Percentiles rank a stretch among this genome's conserved stretches.
Evolutionary conservation across 2,113 vertebrate genomes (phyloP).

Genomic region (Cinclus cinclus): DNA sequence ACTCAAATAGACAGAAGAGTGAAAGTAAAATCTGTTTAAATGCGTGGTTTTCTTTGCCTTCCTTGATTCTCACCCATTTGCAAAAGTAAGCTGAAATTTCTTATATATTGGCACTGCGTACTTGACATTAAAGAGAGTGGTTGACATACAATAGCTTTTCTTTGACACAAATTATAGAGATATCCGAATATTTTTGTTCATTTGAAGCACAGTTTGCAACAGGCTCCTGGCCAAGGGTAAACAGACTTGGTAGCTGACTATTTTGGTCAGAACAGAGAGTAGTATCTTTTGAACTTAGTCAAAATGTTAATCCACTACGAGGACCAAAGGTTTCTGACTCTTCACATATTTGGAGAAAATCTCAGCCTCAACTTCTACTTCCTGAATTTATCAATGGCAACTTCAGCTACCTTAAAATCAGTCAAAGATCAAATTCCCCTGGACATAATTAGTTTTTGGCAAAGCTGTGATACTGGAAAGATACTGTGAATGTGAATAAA

Average conservation of each 20-base stretch:
- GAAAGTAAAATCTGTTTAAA: constrained; percentile 33
- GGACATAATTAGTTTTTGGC: background rate
- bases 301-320: background rate
- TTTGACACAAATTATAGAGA: background rate
- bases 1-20: background rate
- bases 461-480: background rate
- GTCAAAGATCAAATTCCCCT: background rate
- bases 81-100: constrained; percentile 3
- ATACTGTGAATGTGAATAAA: background rate
- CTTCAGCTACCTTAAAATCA: background rate
- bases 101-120: background rate
- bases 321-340: background rate
- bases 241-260: background rate
- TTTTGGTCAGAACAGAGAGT: background rate
- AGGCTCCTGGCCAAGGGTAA: background rate
- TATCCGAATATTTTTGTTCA: background rate
- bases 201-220: background rate
- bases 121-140: background rate
- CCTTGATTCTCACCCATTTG: background rate
- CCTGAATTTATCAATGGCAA: background rate
- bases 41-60: background rate
- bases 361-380: background rate
- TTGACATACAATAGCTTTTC: background rate
- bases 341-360: background rate
- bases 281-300: background rate